Conservation (phyloP, 2,797 vertebrate genomes). For the Macrochelys suwanniensis region DNA sequence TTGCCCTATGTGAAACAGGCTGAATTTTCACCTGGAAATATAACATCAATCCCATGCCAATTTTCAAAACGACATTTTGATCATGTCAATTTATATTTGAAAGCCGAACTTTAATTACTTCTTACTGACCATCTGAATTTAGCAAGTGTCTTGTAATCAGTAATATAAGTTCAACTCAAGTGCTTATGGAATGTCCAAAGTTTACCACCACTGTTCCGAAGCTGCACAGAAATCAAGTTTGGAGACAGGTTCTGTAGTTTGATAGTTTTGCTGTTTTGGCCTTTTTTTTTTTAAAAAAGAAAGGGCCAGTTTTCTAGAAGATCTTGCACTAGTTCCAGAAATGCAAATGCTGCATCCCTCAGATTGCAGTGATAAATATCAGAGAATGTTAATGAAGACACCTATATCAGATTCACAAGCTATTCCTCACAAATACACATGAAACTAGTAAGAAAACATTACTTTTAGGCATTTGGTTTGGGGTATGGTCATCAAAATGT, state of each 20-base stretch:
- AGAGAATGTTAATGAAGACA: constrained; percentile 63
- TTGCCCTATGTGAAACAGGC: constrained; percentile 40
- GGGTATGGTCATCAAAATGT: constrained; percentile 3
- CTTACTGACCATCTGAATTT: constrained; percentile 37
- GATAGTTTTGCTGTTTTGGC: constrained; percentile 4
- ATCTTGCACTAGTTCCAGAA: constrained; percentile 37
- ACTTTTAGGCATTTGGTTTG: constrained; percentile 53
- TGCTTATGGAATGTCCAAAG: constrained; percentile 73
- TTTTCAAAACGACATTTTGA: constrained; percentile 54
- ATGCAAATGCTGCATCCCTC: constrained; percentile 7
- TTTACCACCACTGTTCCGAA: constrained; percentile 67
- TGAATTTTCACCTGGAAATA: constrained; percentile 21
- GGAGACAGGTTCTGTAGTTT: constrained; percentile 5
- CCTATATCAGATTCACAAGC: constrained; percentile 61
- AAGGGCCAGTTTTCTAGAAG: neutral
- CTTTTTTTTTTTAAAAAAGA: too few relatives aligned
- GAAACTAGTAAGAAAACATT: constrained; percentile 63
- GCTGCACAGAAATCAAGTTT: neutral
- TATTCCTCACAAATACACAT: constrained; percentile 68
- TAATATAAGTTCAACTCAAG: constrained; percentile 54
- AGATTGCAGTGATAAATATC: constrained; percentile 42
- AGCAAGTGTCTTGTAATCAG: neutral
- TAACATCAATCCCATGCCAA: constrained; percentile 27
- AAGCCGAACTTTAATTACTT: constrained; percentile 15
- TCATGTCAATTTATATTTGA: neutral